Evolutionary conservation across 1,140 invertebrate genomes (phyloP).

Genomic region (Protaetia brevitarsis): DNA sequence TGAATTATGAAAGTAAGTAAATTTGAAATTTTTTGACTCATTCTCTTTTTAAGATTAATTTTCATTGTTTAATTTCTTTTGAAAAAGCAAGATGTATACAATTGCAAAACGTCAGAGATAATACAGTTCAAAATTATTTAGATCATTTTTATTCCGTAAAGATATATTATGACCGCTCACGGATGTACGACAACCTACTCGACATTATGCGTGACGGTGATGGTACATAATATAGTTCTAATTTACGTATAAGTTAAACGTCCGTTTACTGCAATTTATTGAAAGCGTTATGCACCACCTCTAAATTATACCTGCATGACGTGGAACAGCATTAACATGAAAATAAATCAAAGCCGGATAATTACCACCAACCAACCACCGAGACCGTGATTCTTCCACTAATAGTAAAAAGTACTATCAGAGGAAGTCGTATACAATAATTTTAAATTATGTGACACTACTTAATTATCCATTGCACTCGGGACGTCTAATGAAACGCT

Average conservation of each 20-base stretch:
- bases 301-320: not conserved
- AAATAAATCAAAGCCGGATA: not conserved
- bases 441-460: constrained; percentile 8
- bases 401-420: not conserved
- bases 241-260: not conserved
- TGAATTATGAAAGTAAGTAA: no score
- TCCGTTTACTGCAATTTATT: not conserved
- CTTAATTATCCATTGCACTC: not conserved
- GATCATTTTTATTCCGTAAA: no score
- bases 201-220: no score
- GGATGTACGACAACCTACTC: no score
- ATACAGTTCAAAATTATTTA: no score
- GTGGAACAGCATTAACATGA: not conserved
- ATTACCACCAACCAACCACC: not conserved
- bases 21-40: no score
- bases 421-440: constrained; percentile 12
- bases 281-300: not conserved
- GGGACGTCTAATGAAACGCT: not conserved
- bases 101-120: no score
- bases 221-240: no score
- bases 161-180: no score
- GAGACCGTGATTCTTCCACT: not conserved
- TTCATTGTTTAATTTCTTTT: no score
- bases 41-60: no score
- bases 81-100: no score